These are phyloP conservation scores for Heteromurus nitidus DNA, from an alignment of 2,888 invertebrate genomes.

Conservation along the genomic window DNA sequence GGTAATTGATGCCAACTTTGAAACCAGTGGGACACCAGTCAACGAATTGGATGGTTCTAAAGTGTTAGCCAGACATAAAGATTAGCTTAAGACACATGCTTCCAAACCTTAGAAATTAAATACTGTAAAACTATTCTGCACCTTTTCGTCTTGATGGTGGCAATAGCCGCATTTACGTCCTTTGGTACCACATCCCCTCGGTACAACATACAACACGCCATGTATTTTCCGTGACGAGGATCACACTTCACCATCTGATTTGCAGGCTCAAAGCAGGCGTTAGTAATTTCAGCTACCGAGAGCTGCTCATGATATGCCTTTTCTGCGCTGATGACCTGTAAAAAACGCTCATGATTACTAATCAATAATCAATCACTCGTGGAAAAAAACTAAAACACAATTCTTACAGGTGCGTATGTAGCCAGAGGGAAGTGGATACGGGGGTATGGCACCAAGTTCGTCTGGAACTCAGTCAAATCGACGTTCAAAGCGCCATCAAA, in stretches of 20 bases:
- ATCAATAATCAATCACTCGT: neutral
- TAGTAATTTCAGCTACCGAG: slow-evolving; percentile 85
- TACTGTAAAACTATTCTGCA: slow-evolving; percentile 79
- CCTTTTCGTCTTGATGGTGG: slow-evolving; percentile 82
- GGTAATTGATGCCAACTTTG: slow-evolving; percentile 72
- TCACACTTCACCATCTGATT: slow-evolving; percentile 84
- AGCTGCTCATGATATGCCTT: slow-evolving; percentile 88
- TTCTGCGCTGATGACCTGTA: slow-evolving; percentile 80
- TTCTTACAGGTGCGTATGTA: slow-evolving; percentile 56
- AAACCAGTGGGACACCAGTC: slow-evolving; percentile 78
- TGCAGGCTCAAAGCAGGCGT: slow-evolving; percentile 96
- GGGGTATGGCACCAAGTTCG: slow-evolving; percentile 77
- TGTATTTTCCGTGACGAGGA: slow-evolving; percentile 69
- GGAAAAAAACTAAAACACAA: neutral
- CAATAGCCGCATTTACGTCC: slow-evolving; percentile 84
- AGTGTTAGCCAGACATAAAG: neutral
- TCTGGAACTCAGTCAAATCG: slow-evolving; percentile 94
- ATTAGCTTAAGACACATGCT: slow-evolving; percentile 54
- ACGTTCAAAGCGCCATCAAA: slow-evolving; percentile 96
- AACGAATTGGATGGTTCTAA: slow-evolving; percentile 77
- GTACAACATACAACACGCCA: slow-evolving; percentile 87
- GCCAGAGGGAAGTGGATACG: slow-evolving; percentile 78
- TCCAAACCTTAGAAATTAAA: slow-evolving; percentile 76
- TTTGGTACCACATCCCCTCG: slow-evolving; percentile 89
- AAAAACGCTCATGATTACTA: neutral